Conservation (phyloP, 2,888 invertebrate species). For the Pristionchus maxplancki region DNA sequence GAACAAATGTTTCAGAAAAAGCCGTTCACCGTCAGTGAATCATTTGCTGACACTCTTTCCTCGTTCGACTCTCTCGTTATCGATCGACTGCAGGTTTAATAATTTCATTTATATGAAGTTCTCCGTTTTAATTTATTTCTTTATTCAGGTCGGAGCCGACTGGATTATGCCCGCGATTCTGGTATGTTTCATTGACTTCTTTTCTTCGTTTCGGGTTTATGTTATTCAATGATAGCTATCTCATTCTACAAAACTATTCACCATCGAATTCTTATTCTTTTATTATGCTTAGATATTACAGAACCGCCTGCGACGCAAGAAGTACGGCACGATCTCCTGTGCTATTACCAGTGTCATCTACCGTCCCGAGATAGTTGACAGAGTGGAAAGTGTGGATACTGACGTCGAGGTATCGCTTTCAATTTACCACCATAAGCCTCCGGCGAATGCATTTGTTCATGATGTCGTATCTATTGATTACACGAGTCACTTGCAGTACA, state of each 20-base stretch:
- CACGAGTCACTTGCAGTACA: conserved; percentile 8
- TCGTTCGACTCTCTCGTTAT: neutral
- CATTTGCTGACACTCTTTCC: neutral
- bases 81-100: neutral
- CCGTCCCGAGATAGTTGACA: neutral
- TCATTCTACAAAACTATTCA: no score
- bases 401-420: neutral
- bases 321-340: neutral
- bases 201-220: no score
- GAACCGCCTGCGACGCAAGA: neutral
- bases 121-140: no score
- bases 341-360: neutral
- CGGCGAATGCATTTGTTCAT: no score
- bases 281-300: neutral
- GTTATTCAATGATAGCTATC: no score
- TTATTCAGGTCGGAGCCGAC: neutral
- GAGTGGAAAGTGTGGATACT: neutral
- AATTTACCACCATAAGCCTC: no score
- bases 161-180: neutral
- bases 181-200: neutral
- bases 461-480: no score
- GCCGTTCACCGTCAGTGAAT: neutral
- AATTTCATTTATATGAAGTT: no score
- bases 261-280: no score
- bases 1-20: conserved; percentile 11